Percentiles rank a stretch among this genome's conserved stretches.
These are phyloP conservation scores for Gouania willdenowi DNA, from an alignment of 2,797 vertebrate genomes.

Conservation along the genomic window DNA sequence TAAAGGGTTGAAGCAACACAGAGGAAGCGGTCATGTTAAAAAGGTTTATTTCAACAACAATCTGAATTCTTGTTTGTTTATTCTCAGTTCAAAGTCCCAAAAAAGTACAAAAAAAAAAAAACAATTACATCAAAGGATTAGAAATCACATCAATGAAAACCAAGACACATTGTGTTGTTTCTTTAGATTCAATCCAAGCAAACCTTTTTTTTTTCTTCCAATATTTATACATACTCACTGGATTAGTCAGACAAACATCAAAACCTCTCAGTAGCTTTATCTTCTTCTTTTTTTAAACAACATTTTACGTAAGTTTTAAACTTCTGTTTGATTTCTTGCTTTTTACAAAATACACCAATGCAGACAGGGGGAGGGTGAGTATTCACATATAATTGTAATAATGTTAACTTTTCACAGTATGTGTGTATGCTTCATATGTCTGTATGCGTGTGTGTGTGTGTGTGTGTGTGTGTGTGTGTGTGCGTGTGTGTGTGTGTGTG, in stretches of 20 bases:
- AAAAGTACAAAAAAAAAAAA: conserved; percentile 94
- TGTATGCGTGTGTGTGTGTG: conserved; percentile 32
- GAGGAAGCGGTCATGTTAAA: conserved; percentile 79
- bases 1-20: background rate
- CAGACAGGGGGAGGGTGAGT: conserved; percentile 82
- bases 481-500: conserved; percentile 30
- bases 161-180: conserved; percentile 79
- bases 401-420: conserved; percentile 38
- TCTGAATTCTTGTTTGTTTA: conserved; percentile 70
- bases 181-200: conserved; percentile 77
- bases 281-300: conserved; percentile 66
- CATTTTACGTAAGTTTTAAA: conserved; percentile 71
- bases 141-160: conserved; percentile 90
- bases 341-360: conserved; percentile 94
- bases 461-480: conserved; percentile 25
- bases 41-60: conserved; percentile 94
- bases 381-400: conserved; percentile 27
- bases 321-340: conserved; percentile 75
- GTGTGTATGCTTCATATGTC: conserved; percentile 2
- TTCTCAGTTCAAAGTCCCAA: conserved; percentile 81
- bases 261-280: conserved; percentile 70
- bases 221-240: conserved; percentile 84
- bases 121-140: conserved; percentile 86
- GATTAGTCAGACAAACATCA: conserved; percentile 86
- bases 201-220: conserved; percentile 53